Evolutionary conservation across 53 echinoderm and acorn worm species (phyloP).

Genomic region (Arbacia lixula): DNA sequence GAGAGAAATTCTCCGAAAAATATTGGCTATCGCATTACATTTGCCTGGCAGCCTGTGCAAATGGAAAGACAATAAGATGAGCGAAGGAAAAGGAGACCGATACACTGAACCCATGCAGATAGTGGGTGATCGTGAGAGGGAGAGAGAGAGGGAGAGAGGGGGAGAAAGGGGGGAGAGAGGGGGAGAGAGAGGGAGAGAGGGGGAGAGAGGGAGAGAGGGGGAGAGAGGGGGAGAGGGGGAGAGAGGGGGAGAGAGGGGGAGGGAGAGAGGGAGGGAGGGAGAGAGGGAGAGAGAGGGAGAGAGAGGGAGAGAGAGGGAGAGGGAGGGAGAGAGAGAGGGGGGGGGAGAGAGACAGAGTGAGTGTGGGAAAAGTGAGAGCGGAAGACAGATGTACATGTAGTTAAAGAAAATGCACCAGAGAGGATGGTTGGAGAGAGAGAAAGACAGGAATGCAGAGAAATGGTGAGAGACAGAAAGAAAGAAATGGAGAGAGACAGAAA

Average conservation of each 20-base stretch:
- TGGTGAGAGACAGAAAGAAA: too few species aligned
- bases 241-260: background rate
- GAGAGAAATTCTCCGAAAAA: constrained; percentile 34
- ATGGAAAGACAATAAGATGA: background rate
- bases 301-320: background rate
- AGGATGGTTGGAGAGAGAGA: background rate
- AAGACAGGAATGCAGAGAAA: background rate
- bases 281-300: background rate
- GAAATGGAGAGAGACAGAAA: background rate
- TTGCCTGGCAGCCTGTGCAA: constrained; percentile 4
- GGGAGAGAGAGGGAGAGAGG: too few species aligned
- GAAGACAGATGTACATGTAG: background rate
- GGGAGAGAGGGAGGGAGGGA: background rate
- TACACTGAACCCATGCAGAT: too few species aligned
- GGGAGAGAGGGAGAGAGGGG: background rate
- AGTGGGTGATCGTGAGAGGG: too few species aligned
- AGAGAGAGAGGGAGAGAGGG: background rate
- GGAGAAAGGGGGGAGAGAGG: background rate
- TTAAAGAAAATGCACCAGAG: background rate
- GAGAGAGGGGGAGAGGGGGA: too few species aligned
- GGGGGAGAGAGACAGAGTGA: background rate
- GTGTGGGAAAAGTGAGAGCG: too few species aligned
- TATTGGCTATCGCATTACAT: constrained; percentile 41
- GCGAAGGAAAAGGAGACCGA: background rate
- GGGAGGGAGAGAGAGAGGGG: background rate